Conservation (phyloP, 1,140 invertebrate genomes). For the Drosophila saltans region DNA sequence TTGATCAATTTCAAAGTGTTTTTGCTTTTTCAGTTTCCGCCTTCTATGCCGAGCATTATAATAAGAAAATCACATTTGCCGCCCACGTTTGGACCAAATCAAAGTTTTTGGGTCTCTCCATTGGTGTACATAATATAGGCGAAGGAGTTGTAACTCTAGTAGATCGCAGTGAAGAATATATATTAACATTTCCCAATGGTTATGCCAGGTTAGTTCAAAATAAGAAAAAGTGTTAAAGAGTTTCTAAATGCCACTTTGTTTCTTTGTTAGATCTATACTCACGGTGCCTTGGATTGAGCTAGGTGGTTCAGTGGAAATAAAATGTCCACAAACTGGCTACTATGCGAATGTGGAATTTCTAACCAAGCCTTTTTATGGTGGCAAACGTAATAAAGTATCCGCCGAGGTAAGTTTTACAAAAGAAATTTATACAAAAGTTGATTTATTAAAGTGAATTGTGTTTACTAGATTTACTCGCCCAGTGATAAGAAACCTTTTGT, state of each 20-base stretch:
- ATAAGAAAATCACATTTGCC: conserved; percentile 94
- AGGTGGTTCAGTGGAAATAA: conserved; percentile 94
- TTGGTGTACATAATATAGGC: conserved; percentile 95
- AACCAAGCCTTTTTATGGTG: conserved; percentile 98
- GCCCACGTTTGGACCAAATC: conserved; percentile 99
- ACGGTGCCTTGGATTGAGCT: conserved; percentile 98
- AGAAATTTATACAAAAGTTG: background rate
- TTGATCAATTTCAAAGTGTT: background rate
- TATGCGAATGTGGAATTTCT: conserved; percentile 95
- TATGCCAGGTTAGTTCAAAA: conserved; percentile 90
- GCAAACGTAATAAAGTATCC: conserved; percentile 94
- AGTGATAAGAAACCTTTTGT: conserved; percentile 94
- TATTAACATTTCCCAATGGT: conserved; percentile 97
- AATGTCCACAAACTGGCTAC: conserved; percentile 95
- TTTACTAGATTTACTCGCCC: conserved; percentile 85
- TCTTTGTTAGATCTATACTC: conserved; percentile 90
- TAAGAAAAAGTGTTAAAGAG: background rate
- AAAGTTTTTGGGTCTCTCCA: conserved; percentile 97
- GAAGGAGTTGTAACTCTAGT: conserved; percentile 92
- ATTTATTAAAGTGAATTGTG: background rate
- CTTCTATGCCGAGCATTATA: conserved; percentile 97
- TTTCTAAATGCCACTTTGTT: background rate
- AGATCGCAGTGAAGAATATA: conserved; percentile 95
- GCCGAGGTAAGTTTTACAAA: conserved; percentile 87
- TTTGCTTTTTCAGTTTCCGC: conserved; percentile 89